Evolutionary conservation across 2,888 invertebrate genomes (phyloP).

Genomic region (Scaptomyza polygonia): DNA sequence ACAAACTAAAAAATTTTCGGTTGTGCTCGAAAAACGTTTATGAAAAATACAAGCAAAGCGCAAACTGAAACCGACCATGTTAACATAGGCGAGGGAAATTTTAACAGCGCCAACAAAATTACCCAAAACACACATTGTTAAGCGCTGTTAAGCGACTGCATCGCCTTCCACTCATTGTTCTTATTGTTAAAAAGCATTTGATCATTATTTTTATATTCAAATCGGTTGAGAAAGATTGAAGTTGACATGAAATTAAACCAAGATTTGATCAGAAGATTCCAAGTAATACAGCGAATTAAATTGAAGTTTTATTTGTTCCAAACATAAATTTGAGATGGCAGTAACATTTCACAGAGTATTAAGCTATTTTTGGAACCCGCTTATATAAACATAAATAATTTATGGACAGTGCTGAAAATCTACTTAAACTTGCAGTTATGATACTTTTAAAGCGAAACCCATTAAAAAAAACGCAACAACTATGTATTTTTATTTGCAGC

Average conservation of each 20-base stretch:
- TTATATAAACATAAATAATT: too few species aligned
- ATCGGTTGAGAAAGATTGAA: too few species aligned
- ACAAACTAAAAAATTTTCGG: conserved; percentile 17
- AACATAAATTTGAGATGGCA: too few species aligned
- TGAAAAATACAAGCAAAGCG: neutral
- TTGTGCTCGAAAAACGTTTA: conserved; percentile 28
- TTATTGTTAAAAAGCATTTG: neutral
- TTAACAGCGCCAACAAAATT: conserved; percentile 39
- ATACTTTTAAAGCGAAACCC: neutral
- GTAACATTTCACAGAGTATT: too few species aligned
- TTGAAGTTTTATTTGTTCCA: too few species aligned
- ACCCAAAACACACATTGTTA: conserved; percentile 5
- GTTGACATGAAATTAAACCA: too few species aligned
- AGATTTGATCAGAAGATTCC: too few species aligned
- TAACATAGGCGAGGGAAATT: conserved; percentile 41
- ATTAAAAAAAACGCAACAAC: neutral
- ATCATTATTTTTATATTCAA: neutral
- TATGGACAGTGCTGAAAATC: too few species aligned
- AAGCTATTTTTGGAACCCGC: too few species aligned
- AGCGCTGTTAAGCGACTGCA: neutral
- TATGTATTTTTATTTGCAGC: neutral
- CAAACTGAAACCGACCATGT: conserved; percentile 7
- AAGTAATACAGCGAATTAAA: too few species aligned
- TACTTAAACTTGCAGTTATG: too few species aligned
- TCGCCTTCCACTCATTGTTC: neutral